Percentiles rank a stretch among this genome's conserved stretches.
Conservation (phyloP, 2,113 vertebrate genomes). For the Mustela lutreola region DNA sequence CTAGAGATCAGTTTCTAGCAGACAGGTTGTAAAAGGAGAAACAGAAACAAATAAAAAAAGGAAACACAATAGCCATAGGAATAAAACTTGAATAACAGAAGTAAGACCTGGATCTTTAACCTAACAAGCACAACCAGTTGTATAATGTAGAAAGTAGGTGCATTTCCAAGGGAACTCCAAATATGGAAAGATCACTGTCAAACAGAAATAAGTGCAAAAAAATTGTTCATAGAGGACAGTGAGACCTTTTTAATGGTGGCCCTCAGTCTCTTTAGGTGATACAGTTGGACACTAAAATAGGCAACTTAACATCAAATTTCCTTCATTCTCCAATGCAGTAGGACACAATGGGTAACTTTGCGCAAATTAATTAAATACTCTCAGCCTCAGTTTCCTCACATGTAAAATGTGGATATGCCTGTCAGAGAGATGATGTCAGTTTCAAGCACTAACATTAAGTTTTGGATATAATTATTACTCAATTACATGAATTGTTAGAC, state of each 20-base stretch:
- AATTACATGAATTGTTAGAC: background rate
- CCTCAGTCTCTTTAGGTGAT: background rate
- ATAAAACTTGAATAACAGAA: background rate
- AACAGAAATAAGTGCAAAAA: background rate
- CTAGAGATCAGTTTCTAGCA: background rate
- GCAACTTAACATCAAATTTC: background rate
- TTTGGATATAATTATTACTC: background rate
- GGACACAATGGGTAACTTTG: background rate
- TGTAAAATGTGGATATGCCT: background rate
- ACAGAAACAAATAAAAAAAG: background rate
- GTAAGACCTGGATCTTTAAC: background rate
- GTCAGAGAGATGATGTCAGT: background rate
- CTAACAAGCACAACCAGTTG: background rate
- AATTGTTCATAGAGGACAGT: background rate
- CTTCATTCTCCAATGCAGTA: background rate
- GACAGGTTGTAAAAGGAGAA: background rate
- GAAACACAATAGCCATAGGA: background rate
- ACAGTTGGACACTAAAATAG: background rate
- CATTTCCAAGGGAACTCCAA: background rate
- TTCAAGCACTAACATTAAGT: constrained; percentile 3
- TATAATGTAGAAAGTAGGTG: background rate
- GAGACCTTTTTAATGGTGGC: background rate
- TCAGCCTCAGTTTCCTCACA: background rate
- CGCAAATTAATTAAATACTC: background rate
- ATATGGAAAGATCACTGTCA: background rate